phyloP scores from a whole-genome alignment of 2,888 invertebrate species.

The Helobdella robusta region DNA sequence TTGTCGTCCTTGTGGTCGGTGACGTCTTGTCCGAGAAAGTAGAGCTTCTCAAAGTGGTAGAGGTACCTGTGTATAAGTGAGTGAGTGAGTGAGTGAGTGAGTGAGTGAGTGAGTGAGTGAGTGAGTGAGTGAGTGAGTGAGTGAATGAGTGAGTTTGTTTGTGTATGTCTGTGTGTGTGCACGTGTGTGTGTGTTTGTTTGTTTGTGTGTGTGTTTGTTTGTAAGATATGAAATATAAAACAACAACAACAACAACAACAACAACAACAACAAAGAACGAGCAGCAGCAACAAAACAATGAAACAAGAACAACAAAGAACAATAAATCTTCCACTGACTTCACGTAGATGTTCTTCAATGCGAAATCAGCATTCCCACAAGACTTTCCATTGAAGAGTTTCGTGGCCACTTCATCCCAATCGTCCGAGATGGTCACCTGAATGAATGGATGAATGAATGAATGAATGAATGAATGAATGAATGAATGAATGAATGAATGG shows the following conservation, averaged over 20 bases:
- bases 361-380: conserved; percentile 79
- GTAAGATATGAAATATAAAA: neutral
- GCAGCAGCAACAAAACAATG: neutral
- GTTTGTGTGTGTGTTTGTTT: neutral
- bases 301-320: neutral
- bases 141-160: neutral
- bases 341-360: conserved; percentile 71
- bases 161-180: neutral
- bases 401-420: conserved; percentile 70
- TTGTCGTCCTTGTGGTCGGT: too few species aligned
- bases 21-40: conserved; percentile 78
- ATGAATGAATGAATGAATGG: conserved; percentile 1
- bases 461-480: conserved; percentile 1
- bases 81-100: neutral
- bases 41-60: conserved; percentile 79
- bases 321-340: too few species aligned
- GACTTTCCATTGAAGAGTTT: conserved; percentile 59
- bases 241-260: neutral
- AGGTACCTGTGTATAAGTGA: conserved; percentile 56
- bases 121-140: neutral
- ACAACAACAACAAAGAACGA: neutral
- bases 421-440: neutral
- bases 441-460: conserved; percentile 1
- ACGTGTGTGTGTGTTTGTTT: neutral
- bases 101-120: neutral